Conservation (phyloP, 2,888 invertebrate genomes). For the Panzeria rudis region DNA sequence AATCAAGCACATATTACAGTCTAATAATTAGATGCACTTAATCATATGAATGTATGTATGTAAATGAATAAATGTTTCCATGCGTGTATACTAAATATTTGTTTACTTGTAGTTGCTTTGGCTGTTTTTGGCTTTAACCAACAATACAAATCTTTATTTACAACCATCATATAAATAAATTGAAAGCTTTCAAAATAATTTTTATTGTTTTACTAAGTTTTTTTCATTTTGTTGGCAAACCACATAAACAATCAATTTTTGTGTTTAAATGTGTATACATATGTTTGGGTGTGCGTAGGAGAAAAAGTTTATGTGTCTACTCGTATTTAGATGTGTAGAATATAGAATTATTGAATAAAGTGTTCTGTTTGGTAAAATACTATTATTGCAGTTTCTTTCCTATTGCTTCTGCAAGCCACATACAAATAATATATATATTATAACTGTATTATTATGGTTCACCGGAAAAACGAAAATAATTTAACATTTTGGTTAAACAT, state of each 20-base stretch:
- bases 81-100: no score
- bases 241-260: conserved; percentile 63
- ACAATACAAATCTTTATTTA: conserved; percentile 54
- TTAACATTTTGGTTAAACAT: conserved; percentile 1
- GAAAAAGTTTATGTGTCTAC: not conserved
- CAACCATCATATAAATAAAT: conserved; percentile 49
- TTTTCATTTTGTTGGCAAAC: conserved; percentile 33
- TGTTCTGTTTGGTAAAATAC: conserved; percentile 32
- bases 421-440: conserved; percentile 40
- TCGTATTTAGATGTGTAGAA: conserved; percentile 7
- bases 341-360: conserved; percentile 22
- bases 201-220: conserved; percentile 38
- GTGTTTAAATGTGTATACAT: conserved; percentile 2
- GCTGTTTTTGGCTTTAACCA: conserved; percentile 29
- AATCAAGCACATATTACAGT: no score
- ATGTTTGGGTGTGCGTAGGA: not conserved
- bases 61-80: no score
- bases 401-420: conserved; percentile 22
- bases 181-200: conserved; percentile 59
- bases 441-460: conserved; percentile 41
- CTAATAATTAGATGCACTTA: no score
- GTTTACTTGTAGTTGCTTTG: not conserved
- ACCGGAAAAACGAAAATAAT: conserved; percentile 4
- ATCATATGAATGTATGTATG: no score
- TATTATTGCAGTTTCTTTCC: conserved; percentile 29